Conservation (phyloP, 2,113 vertebrate genomes). For the Leptosomus discolor region DNA sequence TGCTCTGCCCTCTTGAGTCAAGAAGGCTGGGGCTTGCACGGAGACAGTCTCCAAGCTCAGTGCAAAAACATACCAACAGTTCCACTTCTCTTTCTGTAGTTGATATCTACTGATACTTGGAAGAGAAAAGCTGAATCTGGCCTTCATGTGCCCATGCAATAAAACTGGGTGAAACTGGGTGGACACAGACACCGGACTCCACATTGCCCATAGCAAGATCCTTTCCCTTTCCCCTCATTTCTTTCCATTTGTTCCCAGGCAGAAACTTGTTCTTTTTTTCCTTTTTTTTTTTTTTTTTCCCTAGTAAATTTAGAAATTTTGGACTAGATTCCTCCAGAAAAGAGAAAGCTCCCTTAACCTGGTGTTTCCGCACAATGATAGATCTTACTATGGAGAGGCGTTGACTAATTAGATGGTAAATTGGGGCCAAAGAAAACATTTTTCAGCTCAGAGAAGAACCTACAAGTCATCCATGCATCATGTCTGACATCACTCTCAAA, state of each 20-base stretch:
- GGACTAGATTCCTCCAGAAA: not conserved
- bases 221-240: not conserved
- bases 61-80: not conserved
- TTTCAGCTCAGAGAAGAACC: not conserved
- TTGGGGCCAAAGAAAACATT: not conserved
- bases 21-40: not conserved
- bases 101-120: not conserved
- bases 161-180: not conserved
- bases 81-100: not conserved
- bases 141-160: not conserved
- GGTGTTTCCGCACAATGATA: not conserved
- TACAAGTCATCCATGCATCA: not conserved
- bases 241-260: not conserved
- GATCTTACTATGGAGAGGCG: not conserved
- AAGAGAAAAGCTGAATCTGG: not conserved
- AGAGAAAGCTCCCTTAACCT: not conserved
- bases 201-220: not conserved
- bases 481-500: not conserved
- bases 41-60: not conserved
- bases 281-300: fast-evolving
- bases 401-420: conserved; percentile 11
- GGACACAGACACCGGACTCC: not conserved
- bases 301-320: not conserved
- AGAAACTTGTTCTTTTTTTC: not conserved
- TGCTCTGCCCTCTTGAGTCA: not conserved